Base-by-base conservation (phyloP, 2,113 vertebrate species). In the Caloenas nicobarica region DNA sequence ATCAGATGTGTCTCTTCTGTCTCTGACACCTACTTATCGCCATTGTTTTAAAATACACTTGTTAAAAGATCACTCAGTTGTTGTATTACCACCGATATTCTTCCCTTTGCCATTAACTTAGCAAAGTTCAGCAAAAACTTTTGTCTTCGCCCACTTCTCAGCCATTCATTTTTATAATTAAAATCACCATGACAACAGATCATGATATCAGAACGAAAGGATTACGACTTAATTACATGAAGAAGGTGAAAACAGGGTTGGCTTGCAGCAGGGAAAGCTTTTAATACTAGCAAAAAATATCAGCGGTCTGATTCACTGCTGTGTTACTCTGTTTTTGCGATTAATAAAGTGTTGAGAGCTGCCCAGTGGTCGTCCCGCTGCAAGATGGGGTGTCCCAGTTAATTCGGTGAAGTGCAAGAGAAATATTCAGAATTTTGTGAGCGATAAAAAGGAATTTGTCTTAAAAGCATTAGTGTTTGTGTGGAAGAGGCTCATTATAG, bases 121-220 rank as follows among this genome's bases (percentile, higher is more conserved):
- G 77, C 8, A 1, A 94, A 91, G 70, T 95, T 95, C 84, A 73
- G 58, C n/a, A 34, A 69, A 95, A 94, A 92, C 73, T 90, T 93
- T 81, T 83, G 68, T 88, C 64, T 70, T 97, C 13, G 2, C 83
- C 83, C 77, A 87, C 88, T 89, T 54, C 69, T 53, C 77, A 84
- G 44, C 57, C 66, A 85, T 72, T 87, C 65, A 65, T 72, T 92
- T 94, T 95, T 86, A 48, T 87, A 76, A 92, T 92, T 89, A 93
- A 91, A 89, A 85, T 94, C 58, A 69, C 95, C 93, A 95, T 94
- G 93, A 85, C 95, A 91, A 92, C 92, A 91, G 65, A 58, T 87
- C 85, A 89, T 92, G 73, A 92, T 96, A 87, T 87, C 88, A 92
- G 70, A 87, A 85, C 0, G 40, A 87, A 96, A 87, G 34, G 40